Percentiles rank a stretch among this genome's conserved stretches.
Evolutionary conservation across 2,888 invertebrate species (phyloP).

Genomic region (Ecliptopera silaceata): DNA sequence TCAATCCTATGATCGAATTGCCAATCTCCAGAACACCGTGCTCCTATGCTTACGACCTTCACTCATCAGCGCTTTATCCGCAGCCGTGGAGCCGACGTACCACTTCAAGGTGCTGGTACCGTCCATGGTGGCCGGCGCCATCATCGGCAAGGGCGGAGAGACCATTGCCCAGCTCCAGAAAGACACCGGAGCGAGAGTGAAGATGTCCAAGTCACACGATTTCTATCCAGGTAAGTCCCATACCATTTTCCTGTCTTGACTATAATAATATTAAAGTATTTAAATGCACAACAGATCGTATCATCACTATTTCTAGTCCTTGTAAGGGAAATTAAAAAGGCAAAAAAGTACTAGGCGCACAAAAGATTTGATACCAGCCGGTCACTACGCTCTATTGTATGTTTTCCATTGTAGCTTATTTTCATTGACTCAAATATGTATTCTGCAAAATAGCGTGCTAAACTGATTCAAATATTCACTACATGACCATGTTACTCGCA

Average conservation of each 20-base stretch:
- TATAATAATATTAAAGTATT: constrained; percentile 4
- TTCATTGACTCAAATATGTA: not conserved
- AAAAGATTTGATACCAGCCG: not conserved
- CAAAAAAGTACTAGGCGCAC: not conserved
- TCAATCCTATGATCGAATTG: constrained; percentile 17
- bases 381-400: constrained; percentile 5
- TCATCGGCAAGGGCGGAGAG: constrained; percentile 99
- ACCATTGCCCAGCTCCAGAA: constrained; percentile 99
- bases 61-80: constrained; percentile 45
- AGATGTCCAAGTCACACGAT: constrained; percentile 99
- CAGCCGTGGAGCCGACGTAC: constrained; percentile 93
- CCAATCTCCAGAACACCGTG: constrained; percentile 41
- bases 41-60: constrained; percentile 33
- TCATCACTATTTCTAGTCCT: not conserved
- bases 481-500: constrained; percentile 5
- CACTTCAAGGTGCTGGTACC: constrained; percentile 99
- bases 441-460: not conserved
- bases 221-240: constrained; percentile 95
- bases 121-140: constrained; percentile 98
- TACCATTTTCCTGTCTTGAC: not conserved
- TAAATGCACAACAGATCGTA: not conserved
- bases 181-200: constrained; percentile 98
- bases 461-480: not conserved
- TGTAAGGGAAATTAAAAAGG: constrained; percentile 4
- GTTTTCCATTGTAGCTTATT: constrained; percentile 2